Evolutionary conservation across 2,797 vertebrate species (phyloP).

Genomic region (Oreochromis grahami): DNA sequence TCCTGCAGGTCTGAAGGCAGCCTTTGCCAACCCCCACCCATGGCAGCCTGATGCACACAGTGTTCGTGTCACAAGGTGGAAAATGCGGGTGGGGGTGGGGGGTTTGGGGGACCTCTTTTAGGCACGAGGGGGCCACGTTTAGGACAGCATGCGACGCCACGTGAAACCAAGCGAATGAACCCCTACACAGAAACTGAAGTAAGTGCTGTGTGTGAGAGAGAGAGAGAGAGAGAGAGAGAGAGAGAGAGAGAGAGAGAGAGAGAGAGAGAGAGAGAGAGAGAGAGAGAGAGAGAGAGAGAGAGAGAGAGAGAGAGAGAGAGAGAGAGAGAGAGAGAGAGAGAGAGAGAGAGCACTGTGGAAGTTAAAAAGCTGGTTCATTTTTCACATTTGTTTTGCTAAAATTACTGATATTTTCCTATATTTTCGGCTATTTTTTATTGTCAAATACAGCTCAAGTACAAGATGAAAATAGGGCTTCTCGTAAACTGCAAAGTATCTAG

Average conservation of each 20-base stretch:
- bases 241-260: too few species aligned
- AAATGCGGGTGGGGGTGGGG: background rate
- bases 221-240: too few species aligned
- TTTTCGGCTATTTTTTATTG: background rate
- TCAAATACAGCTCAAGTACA: background rate
- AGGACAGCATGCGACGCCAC: background rate
- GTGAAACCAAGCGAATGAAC: background rate
- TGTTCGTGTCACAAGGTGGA: conserved; percentile 14
- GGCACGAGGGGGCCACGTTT: background rate
- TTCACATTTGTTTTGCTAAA: background rate
- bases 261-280: too few species aligned
- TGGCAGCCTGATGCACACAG: conserved; percentile 13
- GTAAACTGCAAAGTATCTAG: background rate
- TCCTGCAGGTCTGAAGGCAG: conserved; percentile 48
- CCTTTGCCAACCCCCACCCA: conserved; percentile 19
- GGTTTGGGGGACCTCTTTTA: background rate
- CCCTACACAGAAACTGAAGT: conserved; percentile 9
- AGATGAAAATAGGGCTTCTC: background rate
- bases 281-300: too few species aligned
- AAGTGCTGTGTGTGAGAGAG: background rate
- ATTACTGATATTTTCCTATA: background rate
- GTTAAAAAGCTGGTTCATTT: background rate
- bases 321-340: too few species aligned
- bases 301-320: too few species aligned
- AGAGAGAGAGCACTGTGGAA: background rate